phyloP scores from a whole-genome alignment of 2,113 vertebrate species.

The Pelecanoides urinatrix region DNA sequence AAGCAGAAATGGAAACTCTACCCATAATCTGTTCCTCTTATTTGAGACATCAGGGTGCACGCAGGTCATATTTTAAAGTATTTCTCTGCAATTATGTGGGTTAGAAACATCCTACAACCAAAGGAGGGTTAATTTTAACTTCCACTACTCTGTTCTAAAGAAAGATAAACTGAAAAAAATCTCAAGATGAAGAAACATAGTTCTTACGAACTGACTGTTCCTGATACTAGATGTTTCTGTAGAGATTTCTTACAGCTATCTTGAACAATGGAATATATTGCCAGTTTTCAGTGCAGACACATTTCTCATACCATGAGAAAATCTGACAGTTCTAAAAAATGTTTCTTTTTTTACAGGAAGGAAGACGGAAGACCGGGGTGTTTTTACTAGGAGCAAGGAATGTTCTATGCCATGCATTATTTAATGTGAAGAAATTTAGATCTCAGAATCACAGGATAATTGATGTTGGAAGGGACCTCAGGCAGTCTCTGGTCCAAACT shows the following conservation, averaged over 20 bases:
- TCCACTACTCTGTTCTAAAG: neutral
- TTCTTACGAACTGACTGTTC: neutral
- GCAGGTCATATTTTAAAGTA: neutral
- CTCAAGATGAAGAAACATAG: neutral
- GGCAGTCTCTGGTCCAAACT: neutral
- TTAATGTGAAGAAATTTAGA: constrained; percentile 9
- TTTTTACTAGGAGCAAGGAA: constrained; percentile 7
- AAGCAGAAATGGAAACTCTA: neutral
- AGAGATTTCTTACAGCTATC: neutral
- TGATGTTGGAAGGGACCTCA: neutral
- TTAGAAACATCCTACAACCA: neutral
- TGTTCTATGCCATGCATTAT: neutral
- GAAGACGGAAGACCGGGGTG: neutral
- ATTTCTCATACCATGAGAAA: neutral
- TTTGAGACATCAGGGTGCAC: neutral
- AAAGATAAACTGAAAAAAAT: neutral
- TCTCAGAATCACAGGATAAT: neutral
- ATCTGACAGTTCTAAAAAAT: constrained; percentile 16
- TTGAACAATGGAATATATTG: neutral
- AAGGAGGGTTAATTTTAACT: neutral
- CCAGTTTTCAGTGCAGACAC: neutral
- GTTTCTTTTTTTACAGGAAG: neutral
- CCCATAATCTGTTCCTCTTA: neutral
- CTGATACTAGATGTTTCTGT: neutral
- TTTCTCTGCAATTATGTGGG: neutral